Evolutionary conservation across 2,797 vertebrate genomes (phyloP).

Genomic region (Sebastes matsubarae): DNA sequence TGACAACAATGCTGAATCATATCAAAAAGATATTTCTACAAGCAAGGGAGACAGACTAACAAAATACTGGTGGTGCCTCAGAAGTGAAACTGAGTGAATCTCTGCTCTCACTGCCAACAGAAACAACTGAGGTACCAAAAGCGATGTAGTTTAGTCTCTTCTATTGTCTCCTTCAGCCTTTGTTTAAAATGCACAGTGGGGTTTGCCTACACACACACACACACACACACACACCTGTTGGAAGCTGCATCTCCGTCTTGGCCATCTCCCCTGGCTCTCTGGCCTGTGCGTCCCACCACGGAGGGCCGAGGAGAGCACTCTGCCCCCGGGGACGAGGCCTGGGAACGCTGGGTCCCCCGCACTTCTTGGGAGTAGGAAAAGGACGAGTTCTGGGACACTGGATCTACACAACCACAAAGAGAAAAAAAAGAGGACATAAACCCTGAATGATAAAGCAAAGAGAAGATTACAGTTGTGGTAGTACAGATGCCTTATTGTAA

Average conservation of each 20-base stretch:
- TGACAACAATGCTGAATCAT: slow-evolving; percentile 12
- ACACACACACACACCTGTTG: slow-evolving; percentile 90
- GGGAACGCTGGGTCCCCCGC: slow-evolving; percentile 82
- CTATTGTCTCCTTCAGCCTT: not conserved
- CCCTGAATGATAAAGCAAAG: not conserved
- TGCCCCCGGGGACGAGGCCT: slow-evolving; percentile 85
- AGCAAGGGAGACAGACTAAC: slow-evolving; percentile 1
- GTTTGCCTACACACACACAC: not conserved
- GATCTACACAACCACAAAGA: slow-evolving; percentile 74
- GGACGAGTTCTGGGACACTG: slow-evolving; percentile 93
- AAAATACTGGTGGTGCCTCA: slow-evolving; percentile 7
- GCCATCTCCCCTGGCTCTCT: slow-evolving; percentile 92
- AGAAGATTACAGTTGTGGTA: not conserved
- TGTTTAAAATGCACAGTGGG: not conserved
- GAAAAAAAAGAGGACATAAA: not conserved
- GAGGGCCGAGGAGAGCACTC: slow-evolving; percentile 92
- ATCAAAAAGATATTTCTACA: slow-evolving; percentile 15
- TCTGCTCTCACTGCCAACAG: not conserved
- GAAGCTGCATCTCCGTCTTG: slow-evolving; percentile 94
- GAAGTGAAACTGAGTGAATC: slow-evolving; percentile 19
- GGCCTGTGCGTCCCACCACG: slow-evolving; percentile 91
- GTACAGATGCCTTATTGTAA: not conserved
- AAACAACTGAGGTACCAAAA: not conserved
- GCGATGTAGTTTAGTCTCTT: not conserved
- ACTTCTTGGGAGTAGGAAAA: slow-evolving; percentile 88